Conservation (phyloP, 2,113 vertebrate species). For the Egretta garzetta region DNA sequence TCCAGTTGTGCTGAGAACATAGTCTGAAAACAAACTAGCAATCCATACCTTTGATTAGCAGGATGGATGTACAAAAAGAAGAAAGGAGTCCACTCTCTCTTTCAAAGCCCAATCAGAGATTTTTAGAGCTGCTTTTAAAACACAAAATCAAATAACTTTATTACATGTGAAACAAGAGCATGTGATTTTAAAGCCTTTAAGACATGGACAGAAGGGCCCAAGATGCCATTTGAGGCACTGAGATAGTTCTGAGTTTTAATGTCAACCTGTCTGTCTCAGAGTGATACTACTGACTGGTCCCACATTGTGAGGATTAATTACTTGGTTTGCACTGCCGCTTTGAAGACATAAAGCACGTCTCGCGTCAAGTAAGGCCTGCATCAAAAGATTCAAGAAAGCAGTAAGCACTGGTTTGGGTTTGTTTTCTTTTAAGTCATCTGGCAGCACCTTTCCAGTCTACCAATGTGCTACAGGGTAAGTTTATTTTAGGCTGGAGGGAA, state of each 20-base stretch:
- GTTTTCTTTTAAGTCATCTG: not conserved
- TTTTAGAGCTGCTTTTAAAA: not conserved
- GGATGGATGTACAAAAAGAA: not conserved
- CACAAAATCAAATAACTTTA: not conserved
- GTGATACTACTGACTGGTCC: not conserved
- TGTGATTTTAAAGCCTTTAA: slow-evolving; percentile 13
- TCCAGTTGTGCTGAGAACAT: not conserved
- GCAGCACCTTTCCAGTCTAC: not conserved
- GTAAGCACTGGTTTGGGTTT: not conserved
- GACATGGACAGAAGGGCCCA: not conserved
- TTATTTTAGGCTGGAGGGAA: not conserved
- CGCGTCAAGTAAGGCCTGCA: not conserved
- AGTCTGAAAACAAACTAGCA: not conserved
- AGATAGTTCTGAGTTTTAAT: not conserved
- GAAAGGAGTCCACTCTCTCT: not conserved
- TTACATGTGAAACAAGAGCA: not conserved
- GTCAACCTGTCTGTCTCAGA: slow-evolving; percentile 7
- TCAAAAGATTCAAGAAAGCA: not conserved
- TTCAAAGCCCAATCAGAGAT: not conserved
- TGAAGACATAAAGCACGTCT: not conserved
- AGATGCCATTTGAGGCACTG: not conserved
- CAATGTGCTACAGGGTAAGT: not conserved
- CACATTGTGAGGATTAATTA: not conserved
- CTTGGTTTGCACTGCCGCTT: not conserved
- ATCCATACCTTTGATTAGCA: not conserved